Evolutionary conservation across 2,113 vertebrate genomes (phyloP).

Genomic region (Oncorhynchus tshawytscha): DNA sequence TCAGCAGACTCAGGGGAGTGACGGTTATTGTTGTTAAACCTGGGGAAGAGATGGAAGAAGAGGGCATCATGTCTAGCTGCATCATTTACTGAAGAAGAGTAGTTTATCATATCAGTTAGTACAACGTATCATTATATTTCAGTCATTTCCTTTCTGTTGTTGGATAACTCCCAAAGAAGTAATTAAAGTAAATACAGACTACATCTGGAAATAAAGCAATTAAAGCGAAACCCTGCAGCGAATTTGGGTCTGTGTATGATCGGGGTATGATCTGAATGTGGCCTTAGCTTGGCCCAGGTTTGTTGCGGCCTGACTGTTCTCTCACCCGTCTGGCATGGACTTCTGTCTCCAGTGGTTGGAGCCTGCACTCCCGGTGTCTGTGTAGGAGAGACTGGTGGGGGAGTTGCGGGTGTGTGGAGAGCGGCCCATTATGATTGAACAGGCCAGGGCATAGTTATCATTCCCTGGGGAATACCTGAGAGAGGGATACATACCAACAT

Average conservation of each 20-base stretch:
- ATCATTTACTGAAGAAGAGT: too few species aligned
- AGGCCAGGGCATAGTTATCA: slow-evolving; percentile 89
- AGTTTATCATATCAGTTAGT: too few species aligned
- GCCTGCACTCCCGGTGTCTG: slow-evolving; percentile 78
- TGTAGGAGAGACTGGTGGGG: slow-evolving; percentile 82
- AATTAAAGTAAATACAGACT: too few species aligned
- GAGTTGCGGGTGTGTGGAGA: slow-evolving; percentile 86
- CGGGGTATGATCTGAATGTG: background rate
- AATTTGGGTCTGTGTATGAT: too few species aligned
- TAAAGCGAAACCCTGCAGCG: too few species aligned
- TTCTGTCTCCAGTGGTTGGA: slow-evolving; percentile 87
- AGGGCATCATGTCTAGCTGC: too few species aligned
- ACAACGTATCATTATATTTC: too few species aligned
- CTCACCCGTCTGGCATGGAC: slow-evolving; percentile 89
- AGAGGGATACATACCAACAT: slow-evolving; percentile 4
- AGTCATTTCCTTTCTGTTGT: too few species aligned
- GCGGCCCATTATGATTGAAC: slow-evolving; percentile 86
- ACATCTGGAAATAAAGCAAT: too few species aligned
- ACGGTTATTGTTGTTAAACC: slow-evolving; percentile 88
- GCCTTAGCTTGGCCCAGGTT: background rate
- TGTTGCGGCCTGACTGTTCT: too few species aligned
- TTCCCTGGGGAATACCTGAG: slow-evolving; percentile 87
- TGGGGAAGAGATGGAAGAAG: slow-evolving; percentile 50
- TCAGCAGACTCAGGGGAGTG: slow-evolving; percentile 84
- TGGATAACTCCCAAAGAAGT: too few species aligned